Evolutionary conservation across 2,888 invertebrate species (phyloP).

Genomic region (Papilio gigon): DNA sequence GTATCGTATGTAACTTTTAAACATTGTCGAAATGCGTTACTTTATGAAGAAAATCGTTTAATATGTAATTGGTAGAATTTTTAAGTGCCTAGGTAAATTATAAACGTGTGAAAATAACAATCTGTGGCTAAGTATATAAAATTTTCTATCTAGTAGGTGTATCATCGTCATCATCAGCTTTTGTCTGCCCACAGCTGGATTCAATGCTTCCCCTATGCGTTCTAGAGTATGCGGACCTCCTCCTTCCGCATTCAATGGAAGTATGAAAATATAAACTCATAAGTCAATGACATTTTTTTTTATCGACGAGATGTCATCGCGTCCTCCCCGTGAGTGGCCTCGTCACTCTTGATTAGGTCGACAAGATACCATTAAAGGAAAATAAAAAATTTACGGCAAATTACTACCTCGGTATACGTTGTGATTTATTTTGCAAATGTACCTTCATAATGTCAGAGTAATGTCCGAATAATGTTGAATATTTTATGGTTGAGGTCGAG

Average conservation of each 20-base stretch:
- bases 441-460: conserved; percentile 17
- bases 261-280: too few species aligned
- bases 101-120: not conserved
- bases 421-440: conserved; percentile 27
- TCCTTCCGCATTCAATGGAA: too few species aligned
- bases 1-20: too few species aligned
- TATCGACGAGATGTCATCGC: conserved; percentile 14
- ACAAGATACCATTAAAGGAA: conserved; percentile 28
- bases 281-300: conserved; percentile 25
- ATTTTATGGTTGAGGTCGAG: not conserved
- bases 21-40: not conserved
- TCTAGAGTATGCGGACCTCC: too few species aligned
- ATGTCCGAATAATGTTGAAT: conserved; percentile 1
- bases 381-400: conserved; percentile 37
- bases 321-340: not conserved
- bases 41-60: not conserved
- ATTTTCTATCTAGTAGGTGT: too few species aligned
- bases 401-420: conserved; percentile 22
- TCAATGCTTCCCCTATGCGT: too few species aligned
- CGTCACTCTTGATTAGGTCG: conserved; percentile 31
- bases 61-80: too few species aligned
- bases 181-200: too few species aligned
- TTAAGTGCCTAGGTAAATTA: not conserved
- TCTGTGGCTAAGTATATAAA: conserved; percentile 9
- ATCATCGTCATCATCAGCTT: too few species aligned